phyloP scores from a whole-genome alignment of 2,113 vertebrate genomes.

The Sylvilagus bachmani region DNA sequence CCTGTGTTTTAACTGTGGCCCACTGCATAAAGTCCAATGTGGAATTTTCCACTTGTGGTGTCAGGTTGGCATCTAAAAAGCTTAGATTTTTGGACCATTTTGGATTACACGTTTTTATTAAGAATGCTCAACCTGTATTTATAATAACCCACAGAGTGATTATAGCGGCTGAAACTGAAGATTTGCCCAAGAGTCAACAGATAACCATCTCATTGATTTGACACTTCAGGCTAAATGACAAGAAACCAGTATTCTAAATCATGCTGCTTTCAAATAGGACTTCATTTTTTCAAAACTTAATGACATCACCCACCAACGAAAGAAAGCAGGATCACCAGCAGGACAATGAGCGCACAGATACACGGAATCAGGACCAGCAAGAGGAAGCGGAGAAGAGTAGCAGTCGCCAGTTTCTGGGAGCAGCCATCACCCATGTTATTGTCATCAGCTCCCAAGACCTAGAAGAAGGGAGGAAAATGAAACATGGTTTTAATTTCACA shows the following conservation, averaged over 20 bases:
- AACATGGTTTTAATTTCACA: constrained; percentile 45
- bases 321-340: constrained; percentile 89
- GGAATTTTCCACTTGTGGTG: no score
- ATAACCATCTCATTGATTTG: background rate
- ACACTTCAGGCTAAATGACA: background rate
- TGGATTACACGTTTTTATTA: no score
- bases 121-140: no score
- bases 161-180: background rate
- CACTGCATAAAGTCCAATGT: no score
- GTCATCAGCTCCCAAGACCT: constrained; percentile 89
- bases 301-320: constrained; percentile 89
- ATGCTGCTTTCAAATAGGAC: background rate
- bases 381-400: constrained; percentile 88
- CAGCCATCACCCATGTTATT: constrained; percentile 88
- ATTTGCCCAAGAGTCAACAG: background rate
- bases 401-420: constrained; percentile 89
- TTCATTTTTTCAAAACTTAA: background rate
- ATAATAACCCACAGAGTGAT: background rate
- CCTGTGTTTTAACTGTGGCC: no score
- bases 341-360: constrained; percentile 90
- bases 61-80: no score
- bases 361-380: constrained; percentile 91
- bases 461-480: constrained; percentile 66
- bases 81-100: no score
- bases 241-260: background rate